Evolutionary conservation across 2,888 invertebrate species (phyloP).

Genomic region (Polymixis flavicincta): DNA sequence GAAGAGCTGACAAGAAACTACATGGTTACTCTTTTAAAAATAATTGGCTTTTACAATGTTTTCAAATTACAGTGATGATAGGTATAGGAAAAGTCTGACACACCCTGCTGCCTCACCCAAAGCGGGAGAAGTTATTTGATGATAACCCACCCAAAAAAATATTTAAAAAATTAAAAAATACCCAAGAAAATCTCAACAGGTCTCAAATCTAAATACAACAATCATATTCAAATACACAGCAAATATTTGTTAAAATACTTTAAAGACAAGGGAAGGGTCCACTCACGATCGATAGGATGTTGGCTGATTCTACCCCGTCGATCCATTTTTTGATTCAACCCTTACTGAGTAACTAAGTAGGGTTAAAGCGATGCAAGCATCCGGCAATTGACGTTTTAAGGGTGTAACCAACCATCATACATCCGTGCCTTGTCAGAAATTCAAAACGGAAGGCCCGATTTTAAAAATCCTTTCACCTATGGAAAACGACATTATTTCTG

Average conservation of each 20-base stretch:
- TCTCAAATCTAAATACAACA: background rate
- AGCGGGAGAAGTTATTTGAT: too few relatives aligned
- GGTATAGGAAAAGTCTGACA: too few relatives aligned
- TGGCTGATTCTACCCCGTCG: conserved; percentile 1
- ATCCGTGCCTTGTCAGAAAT: background rate
- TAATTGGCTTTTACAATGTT: too few relatives aligned
- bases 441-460: background rate
- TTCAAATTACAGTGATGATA: too few relatives aligned
- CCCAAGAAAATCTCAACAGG: background rate
- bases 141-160: too few relatives aligned
- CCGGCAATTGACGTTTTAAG: background rate
- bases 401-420: background rate
- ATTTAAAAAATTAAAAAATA: too few relatives aligned
- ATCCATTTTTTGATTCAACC: conserved; percentile 34
- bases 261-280: background rate
- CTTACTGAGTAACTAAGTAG: background rate
- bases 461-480: too few relatives aligned
- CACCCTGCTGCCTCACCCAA: too few relatives aligned
- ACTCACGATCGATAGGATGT: conserved; percentile 38
- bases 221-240: background rate
- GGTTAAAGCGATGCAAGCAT: conserved; percentile 14
- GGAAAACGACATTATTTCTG: too few relatives aligned
- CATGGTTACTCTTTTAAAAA: too few relatives aligned
- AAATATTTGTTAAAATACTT: conserved; percentile 15
- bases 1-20: too few relatives aligned